A percentile compares a stretch with the other conserved stretches of the same genome.
Evolutionary conservation across 2,797 vertebrate species (phyloP).

Genomic region (Lerista edwardsae): DNA sequence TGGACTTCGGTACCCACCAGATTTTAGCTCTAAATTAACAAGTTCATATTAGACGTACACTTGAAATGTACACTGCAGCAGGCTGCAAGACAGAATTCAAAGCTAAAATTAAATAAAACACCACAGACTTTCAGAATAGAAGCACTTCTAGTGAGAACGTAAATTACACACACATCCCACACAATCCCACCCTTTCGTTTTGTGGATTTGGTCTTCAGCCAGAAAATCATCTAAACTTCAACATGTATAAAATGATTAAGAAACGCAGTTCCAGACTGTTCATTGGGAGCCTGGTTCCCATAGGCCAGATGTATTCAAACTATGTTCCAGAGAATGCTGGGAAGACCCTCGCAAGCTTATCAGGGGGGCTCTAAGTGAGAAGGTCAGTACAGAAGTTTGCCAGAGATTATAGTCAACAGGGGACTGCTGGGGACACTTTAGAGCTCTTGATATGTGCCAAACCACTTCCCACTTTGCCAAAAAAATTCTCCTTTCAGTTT

Average conservation of each 20-base stretch:
- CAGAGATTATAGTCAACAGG: background rate
- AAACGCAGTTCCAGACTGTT: conserved; percentile 35
- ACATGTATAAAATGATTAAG: conserved; percentile 13
- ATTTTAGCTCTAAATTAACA: conserved; percentile 66
- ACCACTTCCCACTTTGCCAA: too few species aligned
- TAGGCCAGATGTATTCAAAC: background rate
- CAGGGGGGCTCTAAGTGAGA: background rate
- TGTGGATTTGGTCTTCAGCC: conserved; percentile 72
- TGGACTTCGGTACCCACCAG: conserved; percentile 44
- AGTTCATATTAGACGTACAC: conserved; percentile 65
- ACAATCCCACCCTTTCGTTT: conserved; percentile 56
- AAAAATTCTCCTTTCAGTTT: too few species aligned
- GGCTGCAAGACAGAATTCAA: background rate
- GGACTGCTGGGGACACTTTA: background rate
- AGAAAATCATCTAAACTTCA: conserved; percentile 73
- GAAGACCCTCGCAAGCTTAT: background rate
- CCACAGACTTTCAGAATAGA: conserved; percentile 75
- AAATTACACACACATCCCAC: conserved; percentile 18
- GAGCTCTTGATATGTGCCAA: too few species aligned
- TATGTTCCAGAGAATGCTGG: background rate
- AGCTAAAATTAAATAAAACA: conserved; percentile 4
- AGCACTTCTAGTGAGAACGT: conserved; percentile 75
- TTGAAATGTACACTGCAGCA: conserved; percentile 74
- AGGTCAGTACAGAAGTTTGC: too few species aligned
- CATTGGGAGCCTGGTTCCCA: background rate